Conservation (phyloP, 2,797 vertebrate genomes). For the Pantherophis alleghaniensis region DNA sequence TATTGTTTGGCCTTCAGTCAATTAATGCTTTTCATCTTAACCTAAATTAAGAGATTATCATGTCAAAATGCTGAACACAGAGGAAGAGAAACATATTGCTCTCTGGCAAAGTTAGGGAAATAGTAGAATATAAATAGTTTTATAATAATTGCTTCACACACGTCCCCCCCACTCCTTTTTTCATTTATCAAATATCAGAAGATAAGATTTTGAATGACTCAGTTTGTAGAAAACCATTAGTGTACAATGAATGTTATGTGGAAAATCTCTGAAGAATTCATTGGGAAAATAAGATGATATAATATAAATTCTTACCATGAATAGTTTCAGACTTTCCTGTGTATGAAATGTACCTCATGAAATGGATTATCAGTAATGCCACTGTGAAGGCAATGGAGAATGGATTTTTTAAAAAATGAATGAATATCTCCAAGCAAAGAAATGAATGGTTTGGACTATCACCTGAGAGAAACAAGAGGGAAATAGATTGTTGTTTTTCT, state of each 20-base stretch:
- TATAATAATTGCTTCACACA: neutral
- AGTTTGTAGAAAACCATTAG: neutral
- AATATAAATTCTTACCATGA: slow-evolving; percentile 7
- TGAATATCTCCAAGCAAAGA: neutral
- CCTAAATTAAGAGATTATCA: neutral
- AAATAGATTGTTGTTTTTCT: neutral
- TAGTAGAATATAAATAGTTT: neutral
- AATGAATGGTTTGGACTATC: neutral
- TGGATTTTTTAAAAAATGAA: slow-evolving; percentile 5
- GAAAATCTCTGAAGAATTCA: neutral
- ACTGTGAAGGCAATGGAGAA: neutral
- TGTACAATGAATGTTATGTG: slow-evolving; percentile 5
- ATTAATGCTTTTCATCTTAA: neutral
- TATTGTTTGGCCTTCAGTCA: neutral
- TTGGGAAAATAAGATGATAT: slow-evolving; percentile 15
- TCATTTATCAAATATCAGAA: neutral
- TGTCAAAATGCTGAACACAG: neutral
- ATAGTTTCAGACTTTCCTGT: neutral
- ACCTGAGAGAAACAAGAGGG: neutral
- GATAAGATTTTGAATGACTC: neutral
- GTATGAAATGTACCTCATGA: slow-evolving; percentile 8
- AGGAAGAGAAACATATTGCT: neutral
- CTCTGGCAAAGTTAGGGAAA: neutral
- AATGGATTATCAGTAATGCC: slow-evolving; percentile 3
- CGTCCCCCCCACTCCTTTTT: neutral